phyloP scores from a whole-genome alignment of 2,888 invertebrate genomes.

The Cheilosia urbana region DNA sequence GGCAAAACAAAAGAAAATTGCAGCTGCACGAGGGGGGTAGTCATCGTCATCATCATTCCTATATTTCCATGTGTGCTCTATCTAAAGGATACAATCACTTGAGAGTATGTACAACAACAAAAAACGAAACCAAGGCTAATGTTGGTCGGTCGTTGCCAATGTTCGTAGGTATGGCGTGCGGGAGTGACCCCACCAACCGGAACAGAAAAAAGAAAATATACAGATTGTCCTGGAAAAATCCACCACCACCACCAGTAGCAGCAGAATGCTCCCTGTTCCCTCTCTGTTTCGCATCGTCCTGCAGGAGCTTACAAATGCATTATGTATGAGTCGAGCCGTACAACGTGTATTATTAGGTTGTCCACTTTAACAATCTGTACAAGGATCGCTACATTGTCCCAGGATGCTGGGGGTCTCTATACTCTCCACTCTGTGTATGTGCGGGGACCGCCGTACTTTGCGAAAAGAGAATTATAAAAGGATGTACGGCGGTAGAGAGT shows the following conservation, averaged over 20 bases:
- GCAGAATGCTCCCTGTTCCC: not conserved
- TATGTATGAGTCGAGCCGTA: conserved; percentile 74
- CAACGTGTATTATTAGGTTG: conserved; percentile 76
- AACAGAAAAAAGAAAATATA: conserved; percentile 52
- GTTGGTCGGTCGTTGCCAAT: conserved; percentile 68
- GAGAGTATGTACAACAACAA: conserved; percentile 54
- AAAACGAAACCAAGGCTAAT: conserved; percentile 74
- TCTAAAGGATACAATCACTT: conserved; percentile 71
- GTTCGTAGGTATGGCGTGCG: conserved; percentile 19
- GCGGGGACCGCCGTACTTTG: conserved; percentile 46
- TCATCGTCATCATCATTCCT: conserved; percentile 39
- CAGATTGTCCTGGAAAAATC: conserved; percentile 62
- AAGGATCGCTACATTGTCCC: conserved; percentile 71
- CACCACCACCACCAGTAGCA: conserved; percentile 43
- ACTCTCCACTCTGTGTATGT: not conserved
- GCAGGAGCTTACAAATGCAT: conserved; percentile 74
- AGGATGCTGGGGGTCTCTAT: conserved; percentile 39
- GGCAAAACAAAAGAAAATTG: conserved; percentile 71
- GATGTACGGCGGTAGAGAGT: conserved; percentile 63
- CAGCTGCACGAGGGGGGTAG: conserved; percentile 62
- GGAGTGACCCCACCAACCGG: conserved; percentile 42
- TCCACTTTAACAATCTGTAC: conserved; percentile 76
- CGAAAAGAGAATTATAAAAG: conserved; percentile 75
- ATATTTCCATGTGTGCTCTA: conserved; percentile 3
- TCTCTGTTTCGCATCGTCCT: conserved; percentile 13